A percentile compares a stretch with the other conserved stretches of the same genome.
These are phyloP conservation scores for Aramus guarauna DNA, from an alignment of 2,113 vertebrate species.

Conservation along the genomic window DNA sequence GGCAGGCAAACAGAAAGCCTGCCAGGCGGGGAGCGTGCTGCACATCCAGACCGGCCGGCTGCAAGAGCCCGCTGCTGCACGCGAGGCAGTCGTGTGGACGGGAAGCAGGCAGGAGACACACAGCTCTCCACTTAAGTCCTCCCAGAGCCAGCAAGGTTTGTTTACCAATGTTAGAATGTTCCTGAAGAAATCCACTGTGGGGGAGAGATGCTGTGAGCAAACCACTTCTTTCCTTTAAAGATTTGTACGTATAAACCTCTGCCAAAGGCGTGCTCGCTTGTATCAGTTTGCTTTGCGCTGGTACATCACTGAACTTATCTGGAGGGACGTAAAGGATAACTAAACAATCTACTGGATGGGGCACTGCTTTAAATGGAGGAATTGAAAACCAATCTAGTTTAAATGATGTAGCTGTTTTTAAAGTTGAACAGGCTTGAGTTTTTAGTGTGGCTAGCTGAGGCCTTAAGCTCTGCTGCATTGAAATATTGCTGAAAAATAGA, in stretches of 20 bases:
- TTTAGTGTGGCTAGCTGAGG: background rate
- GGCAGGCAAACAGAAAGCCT: background rate
- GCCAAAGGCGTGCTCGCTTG: background rate
- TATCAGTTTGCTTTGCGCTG: background rate
- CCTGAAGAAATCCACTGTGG: background rate
- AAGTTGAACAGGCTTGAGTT: background rate
- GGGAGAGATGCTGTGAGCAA: background rate
- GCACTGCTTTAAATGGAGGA: background rate
- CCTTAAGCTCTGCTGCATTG: background rate
- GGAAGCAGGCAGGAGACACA: background rate
- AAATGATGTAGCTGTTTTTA: background rate
- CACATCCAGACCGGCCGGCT: background rate
- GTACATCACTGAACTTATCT: background rate
- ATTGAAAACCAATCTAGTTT: background rate
- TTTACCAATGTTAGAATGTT: background rate
- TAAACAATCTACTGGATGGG: background rate
- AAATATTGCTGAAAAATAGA: background rate
- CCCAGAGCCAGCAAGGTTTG: background rate
- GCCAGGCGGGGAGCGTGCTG: rapidly evolving
- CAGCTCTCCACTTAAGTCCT: background rate
- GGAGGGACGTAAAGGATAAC: background rate
- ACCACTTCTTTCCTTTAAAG: background rate
- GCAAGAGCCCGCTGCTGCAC: background rate
- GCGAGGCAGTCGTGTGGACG: rapidly evolving
- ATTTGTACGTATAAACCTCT: rapidly evolving